Evolutionary conservation across 2,888 invertebrate genomes (phyloP).

Genomic region (Drosophila affinis): DNA sequence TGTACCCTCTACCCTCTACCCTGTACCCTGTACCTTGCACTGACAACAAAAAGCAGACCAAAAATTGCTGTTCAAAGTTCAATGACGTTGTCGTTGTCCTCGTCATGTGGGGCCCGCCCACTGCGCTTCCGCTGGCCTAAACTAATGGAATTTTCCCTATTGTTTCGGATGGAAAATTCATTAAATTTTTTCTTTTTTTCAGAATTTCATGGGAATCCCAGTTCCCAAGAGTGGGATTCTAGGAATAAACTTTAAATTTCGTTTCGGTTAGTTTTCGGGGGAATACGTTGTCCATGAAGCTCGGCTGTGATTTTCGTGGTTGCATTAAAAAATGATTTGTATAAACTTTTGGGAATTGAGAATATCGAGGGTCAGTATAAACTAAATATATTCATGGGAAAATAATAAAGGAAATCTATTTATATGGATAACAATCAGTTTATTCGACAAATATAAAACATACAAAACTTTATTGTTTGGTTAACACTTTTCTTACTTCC

Average conservation of each 20-base stretch:
- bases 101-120: constrained; percentile 22
- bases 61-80: constrained; percentile 39
- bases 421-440: background rate
- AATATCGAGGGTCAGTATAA: background rate
- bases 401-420: background rate
- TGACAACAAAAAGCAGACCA: constrained; percentile 20
- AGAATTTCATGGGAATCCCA: constrained; percentile 7
- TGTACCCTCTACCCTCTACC: constrained; percentile 7
- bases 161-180: background rate
- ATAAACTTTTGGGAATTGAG: background rate
- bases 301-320: constrained; percentile 1
- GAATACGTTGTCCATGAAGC: constrained; percentile 2
- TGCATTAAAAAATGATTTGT: background rate
- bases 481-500: background rate
- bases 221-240: constrained; percentile 1
- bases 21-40: constrained; percentile 29
- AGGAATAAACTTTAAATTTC: constrained; percentile 3
- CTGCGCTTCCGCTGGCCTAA: constrained; percentile 10
- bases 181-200: background rate
- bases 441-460: background rate
- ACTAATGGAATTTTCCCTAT: constrained; percentile 23
- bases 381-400: background rate
- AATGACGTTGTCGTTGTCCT: constrained; percentile 37
- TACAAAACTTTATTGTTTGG: background rate
- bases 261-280: constrained; percentile 2